Evolutionary conservation across 2,888 invertebrate species (phyloP).

Genomic region (Eugnorisma glareosa): DNA sequence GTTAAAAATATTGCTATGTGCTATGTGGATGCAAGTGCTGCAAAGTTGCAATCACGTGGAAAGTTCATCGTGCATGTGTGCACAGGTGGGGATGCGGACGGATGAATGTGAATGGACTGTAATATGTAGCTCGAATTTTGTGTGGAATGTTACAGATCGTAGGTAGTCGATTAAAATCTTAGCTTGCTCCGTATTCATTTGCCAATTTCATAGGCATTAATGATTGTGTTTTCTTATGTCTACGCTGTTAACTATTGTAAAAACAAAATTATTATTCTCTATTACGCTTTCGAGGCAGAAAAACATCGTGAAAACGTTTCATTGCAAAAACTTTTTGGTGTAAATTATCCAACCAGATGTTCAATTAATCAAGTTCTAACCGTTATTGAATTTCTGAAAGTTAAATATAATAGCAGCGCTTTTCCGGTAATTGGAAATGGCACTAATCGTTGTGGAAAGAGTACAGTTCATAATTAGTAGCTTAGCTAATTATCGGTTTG

Average conservation of each 20-base stretch:
- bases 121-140: neutral
- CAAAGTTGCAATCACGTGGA: conserved; percentile 18
- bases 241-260: neutral
- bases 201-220: neutral
- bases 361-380: neutral
- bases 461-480: neutral
- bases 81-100: neutral
- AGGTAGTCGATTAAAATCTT: neutral
- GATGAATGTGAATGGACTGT: neutral
- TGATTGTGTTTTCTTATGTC: neutral
- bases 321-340: neutral
- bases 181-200: neutral
- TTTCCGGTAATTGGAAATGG: neutral
- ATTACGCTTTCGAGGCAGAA: neutral
- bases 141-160: neutral
- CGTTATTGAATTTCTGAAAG: neutral
- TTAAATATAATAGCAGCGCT: neutral
- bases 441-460: neutral
- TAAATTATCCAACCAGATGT: neutral
- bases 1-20: conserved; percentile 34
- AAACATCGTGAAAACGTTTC: neutral
- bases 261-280: neutral
- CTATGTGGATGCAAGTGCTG: conserved; percentile 18
- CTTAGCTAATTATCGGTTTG: neutral
- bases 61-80: conserved; percentile 1